Percentiles rank a stretch among this genome's conserved stretches.
These are phyloP conservation scores for Asbolus verrucosus DNA, from an alignment of 1,140 invertebrate species.

Conservation along the genomic window DNA sequence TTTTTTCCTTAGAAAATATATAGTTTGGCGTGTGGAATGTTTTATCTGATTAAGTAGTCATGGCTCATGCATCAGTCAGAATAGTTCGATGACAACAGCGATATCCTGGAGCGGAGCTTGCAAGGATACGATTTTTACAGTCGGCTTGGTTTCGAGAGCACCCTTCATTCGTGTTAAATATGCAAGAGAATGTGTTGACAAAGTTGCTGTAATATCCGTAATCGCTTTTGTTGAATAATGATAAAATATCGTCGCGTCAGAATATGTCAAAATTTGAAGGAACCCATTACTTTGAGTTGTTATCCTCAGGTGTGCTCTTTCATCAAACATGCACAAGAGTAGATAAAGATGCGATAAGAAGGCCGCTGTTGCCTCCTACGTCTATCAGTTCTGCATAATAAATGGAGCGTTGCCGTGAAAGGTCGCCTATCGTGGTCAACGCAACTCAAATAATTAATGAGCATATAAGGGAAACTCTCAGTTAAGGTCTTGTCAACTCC, in stretches of 20 bases:
- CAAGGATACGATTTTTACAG: no score
- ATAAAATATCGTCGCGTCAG: not conserved
- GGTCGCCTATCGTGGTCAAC: slow-evolving; percentile 27
- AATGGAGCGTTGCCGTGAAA: slow-evolving; percentile 20
- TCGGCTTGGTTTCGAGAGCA: no score
- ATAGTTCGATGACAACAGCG: no score
- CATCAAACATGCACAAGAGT: slow-evolving; percentile 38
- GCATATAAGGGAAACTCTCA: slow-evolving; percentile 27
- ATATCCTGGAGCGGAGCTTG: no score
- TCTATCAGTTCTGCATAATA: slow-evolving; percentile 32
- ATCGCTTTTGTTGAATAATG: slow-evolving; percentile 11
- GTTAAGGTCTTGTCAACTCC: slow-evolving; percentile 27
- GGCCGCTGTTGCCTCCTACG: slow-evolving; percentile 6
- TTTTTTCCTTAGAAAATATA: slow-evolving; percentile 25
- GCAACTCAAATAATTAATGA: slow-evolving; percentile 34
- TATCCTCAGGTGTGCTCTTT: slow-evolving; percentile 37
- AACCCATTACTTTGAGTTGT: slow-evolving; percentile 33
- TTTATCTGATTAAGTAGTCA: slow-evolving; percentile 23
- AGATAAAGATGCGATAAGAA: slow-evolving; percentile 34
- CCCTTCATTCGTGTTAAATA: no score
- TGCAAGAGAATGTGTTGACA: no score
- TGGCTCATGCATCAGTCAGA: slow-evolving; percentile 32
- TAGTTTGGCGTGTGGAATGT: slow-evolving; percentile 29
- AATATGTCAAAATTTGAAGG: slow-evolving; percentile 18
- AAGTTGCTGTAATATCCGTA: no score